Evolutionary conservation across 2,797 vertebrate species (phyloP).

Genomic region (Rhyacichthys aspro): DNA sequence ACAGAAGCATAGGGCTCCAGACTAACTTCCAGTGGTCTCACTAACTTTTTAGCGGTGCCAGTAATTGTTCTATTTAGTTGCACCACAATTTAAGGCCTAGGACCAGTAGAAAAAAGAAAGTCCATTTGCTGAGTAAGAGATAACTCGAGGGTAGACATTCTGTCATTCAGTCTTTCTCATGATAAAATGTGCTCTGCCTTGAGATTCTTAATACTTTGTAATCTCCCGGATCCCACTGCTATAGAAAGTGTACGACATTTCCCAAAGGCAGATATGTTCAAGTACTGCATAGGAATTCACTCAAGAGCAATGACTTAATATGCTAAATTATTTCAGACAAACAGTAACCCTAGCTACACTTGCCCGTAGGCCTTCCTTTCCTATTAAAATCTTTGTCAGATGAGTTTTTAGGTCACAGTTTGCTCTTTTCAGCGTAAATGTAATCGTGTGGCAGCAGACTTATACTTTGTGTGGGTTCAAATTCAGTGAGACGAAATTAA

Average conservation of each 20-base stretch:
- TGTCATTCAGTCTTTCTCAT: constrained; percentile 8
- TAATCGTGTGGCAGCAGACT: neutral
- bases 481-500: no score
- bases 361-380: constrained; percentile 12
- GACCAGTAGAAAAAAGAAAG: neutral
- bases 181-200: constrained; percentile 1
- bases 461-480: constrained; percentile 1
- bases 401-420: constrained; percentile 7
- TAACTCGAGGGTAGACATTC: constrained; percentile 2
- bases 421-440: constrained; percentile 5
- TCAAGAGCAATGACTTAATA: constrained; percentile 13
- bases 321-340: constrained; percentile 24
- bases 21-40: no score
- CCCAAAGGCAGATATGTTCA: constrained; percentile 1
- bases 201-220: neutral
- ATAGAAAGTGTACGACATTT: constrained; percentile 4
- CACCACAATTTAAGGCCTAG: neutral
- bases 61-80: neutral
- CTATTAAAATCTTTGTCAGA: constrained; percentile 13
- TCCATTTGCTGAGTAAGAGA: constrained; percentile 12
- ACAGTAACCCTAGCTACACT: constrained; percentile 9
- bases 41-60: no score
- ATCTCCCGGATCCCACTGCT: neutral
- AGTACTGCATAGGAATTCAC: neutral
- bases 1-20: no score